Evolutionary conservation across 2,797 vertebrate genomes (phyloP).

Genomic region (Toxotes lorentzi): DNA sequence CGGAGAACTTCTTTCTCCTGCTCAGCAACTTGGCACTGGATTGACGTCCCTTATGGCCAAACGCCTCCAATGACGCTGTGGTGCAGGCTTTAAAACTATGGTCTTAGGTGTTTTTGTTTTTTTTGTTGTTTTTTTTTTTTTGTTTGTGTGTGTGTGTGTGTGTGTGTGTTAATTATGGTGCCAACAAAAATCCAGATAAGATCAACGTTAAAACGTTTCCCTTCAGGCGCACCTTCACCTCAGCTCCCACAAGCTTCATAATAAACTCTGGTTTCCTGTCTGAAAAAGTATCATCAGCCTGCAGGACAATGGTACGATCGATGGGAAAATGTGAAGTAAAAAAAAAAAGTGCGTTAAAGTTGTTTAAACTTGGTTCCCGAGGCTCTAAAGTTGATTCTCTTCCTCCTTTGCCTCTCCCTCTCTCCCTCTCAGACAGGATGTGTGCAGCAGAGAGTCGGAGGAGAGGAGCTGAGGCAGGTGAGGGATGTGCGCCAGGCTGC

Average conservation of each 20-base stretch:
- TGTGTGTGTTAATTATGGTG: slow-evolving; percentile 8
- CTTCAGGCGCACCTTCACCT: slow-evolving; percentile 42
- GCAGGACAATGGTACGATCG: background rate
- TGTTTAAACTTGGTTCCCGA: slow-evolving; percentile 19
- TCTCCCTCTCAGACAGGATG: slow-evolving; percentile 65
- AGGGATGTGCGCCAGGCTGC: slow-evolving; percentile 69
- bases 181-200: background rate
- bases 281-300: background rate
- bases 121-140: background rate
- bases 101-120: background rate
- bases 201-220: background rate
- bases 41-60: slow-evolving; percentile 23
- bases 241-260: slow-evolving; percentile 23
- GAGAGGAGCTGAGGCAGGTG: slow-evolving; percentile 78
- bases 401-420: slow-evolving; percentile 55
- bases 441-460: slow-evolving; percentile 65
- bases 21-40: slow-evolving; percentile 27
- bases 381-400: slow-evolving; percentile 11
- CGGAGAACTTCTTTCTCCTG: slow-evolving; percentile 34
- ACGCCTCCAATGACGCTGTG: slow-evolving; percentile 34
- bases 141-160: too few relatives aligned
- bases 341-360: slow-evolving; percentile 25
- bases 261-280: slow-evolving; percentile 10
- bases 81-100: slow-evolving; percentile 1
- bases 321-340: background rate